Conservation (phyloP, 2,797 vertebrate species). For the Chelidonichthys spinosus region DNA sequence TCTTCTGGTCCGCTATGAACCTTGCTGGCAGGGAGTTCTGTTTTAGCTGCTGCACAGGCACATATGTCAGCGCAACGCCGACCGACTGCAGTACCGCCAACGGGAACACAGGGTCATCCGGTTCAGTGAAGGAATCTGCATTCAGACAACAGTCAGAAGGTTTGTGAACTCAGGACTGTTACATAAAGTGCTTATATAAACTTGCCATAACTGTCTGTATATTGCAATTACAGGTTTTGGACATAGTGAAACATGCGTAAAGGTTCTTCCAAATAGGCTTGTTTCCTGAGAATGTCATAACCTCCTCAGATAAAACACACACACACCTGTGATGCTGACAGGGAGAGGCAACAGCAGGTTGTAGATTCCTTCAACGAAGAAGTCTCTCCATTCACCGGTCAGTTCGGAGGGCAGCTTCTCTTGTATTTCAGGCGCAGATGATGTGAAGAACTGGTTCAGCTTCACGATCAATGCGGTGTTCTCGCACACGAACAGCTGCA, state of each 20-base stretch:
- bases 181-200: background rate
- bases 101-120: conserved; percentile 88
- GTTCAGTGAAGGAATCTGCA: conserved; percentile 86
- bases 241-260: background rate
- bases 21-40: conserved; percentile 89
- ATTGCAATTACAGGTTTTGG: background rate
- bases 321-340: conserved; percentile 88
- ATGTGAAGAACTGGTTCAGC: conserved; percentile 88
- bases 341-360: conserved; percentile 91
- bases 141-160: conserved; percentile 21
- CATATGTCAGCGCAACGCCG: conserved; percentile 87
- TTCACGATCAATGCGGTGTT: conserved; percentile 87
- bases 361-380: conserved; percentile 94
- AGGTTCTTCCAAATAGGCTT: background rate
- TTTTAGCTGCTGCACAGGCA: conserved; percentile 89
- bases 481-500: conserved; percentile 92
- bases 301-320: background rate
- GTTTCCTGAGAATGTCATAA: background rate
- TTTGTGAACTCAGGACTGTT: background rate
- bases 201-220: background rate
- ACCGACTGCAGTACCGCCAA: conserved; percentile 87
- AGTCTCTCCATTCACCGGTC: conserved; percentile 91
- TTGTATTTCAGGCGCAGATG: conserved; percentile 70
- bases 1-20: conserved; percentile 91
- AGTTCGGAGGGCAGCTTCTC: conserved; percentile 89